A percentile compares a stretch with the other conserved stretches of the same genome.
Evolutionary conservation across 2,797 vertebrate genomes (phyloP).

Genomic region (Hydrophis major): DNA sequence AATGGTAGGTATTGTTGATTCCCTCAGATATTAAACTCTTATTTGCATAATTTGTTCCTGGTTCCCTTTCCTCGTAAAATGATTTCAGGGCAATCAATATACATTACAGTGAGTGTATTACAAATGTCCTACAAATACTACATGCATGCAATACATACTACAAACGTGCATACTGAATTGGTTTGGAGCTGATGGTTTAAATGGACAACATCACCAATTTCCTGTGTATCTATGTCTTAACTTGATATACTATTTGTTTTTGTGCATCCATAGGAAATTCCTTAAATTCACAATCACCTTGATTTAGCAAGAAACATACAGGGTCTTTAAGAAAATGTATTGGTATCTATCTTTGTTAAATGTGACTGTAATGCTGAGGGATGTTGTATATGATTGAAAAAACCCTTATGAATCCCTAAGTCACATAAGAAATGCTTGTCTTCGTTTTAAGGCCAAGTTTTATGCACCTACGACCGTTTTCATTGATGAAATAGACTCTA

Average conservation of each 20-base stretch:
- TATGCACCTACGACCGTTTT: conserved; percentile 97
- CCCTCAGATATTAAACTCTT: neutral
- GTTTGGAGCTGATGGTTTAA: neutral
- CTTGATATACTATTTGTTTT: neutral
- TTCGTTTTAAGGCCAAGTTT: conserved; percentile 85
- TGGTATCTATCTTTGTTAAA: neutral
- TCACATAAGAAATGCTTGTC: conserved; percentile 37
- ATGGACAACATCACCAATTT: neutral
- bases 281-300: neutral
- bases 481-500: conserved; percentile 97
- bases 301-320: neutral
- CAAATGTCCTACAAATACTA: too few relatives aligned
- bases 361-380: neutral
- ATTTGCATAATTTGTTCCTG: neutral
- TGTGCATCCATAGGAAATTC: neutral
- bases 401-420: conserved; percentile 18
- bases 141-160: neutral
- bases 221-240: neutral
- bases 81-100: neutral
- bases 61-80: neutral
- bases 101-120: neutral
- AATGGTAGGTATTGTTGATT: conserved; percentile 79
- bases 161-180: neutral
- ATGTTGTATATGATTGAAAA: neutral
- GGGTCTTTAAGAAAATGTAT: neutral